phyloP scores from a whole-genome alignment of 2,888 invertebrate species.

The Heliconius hortense region DNA sequence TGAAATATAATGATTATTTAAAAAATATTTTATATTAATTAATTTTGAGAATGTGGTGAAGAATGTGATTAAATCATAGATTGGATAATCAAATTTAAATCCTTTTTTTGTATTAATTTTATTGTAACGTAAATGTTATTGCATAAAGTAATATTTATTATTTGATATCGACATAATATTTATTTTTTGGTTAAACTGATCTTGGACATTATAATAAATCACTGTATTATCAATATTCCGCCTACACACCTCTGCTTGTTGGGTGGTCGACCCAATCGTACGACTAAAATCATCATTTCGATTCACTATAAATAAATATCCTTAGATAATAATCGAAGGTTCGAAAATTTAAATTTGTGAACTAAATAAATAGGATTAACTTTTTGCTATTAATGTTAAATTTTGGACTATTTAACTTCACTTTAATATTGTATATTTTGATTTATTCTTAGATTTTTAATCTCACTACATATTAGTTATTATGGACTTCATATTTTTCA shows the following conservation, averaged over 20 bases:
- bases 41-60: background rate
- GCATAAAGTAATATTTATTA: background rate
- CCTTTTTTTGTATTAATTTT: background rate
- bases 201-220: background rate
- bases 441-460: too few species aligned
- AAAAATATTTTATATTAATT: background rate
- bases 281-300: background rate
- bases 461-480: background rate
- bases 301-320: background rate
- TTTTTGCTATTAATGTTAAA: background rate
- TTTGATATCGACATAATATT: background rate
- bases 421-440: background rate
- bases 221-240: background rate
- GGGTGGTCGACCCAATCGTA: conserved; percentile 1
- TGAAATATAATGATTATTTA: too few species aligned
- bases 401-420: background rate
- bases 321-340: background rate
- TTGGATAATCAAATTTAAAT: background rate
- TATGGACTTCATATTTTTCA: background rate
- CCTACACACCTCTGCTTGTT: background rate
- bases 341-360: background rate
- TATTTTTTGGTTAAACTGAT: background rate
- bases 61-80: background rate
- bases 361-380: background rate
- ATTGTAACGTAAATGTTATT: background rate